Evolutionary conservation across 1,140 invertebrate genomes (phyloP).

Genomic region (Panagrolaimus sp.): DNA sequence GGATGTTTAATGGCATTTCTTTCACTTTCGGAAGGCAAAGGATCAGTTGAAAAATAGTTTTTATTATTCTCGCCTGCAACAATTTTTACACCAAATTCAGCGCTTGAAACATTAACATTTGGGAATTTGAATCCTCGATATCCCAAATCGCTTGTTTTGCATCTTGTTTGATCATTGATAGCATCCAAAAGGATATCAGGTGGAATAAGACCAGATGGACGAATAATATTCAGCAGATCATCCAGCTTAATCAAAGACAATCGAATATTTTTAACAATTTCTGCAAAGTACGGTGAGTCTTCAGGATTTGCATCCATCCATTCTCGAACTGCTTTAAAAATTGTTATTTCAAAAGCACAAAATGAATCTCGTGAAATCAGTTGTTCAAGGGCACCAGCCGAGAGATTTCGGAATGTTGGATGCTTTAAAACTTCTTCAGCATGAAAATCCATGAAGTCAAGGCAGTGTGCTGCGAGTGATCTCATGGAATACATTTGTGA

Average conservation of each 20-base stretch:
- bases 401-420: slow-evolving; percentile 34
- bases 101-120: slow-evolving; percentile 31
- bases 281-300: slow-evolving; percentile 19
- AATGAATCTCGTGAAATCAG: slow-evolving; percentile 87
- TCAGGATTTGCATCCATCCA: slow-evolving; percentile 77
- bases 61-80: slow-evolving; percentile 14
- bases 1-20: slow-evolving; percentile 21
- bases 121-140: slow-evolving; percentile 65
- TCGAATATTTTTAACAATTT: slow-evolving; percentile 63
- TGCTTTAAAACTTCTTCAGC: slow-evolving; percentile 72
- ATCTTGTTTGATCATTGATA: slow-evolving; percentile 75
- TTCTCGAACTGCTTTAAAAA: slow-evolving; percentile 77
- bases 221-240: slow-evolving; percentile 78
- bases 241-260: slow-evolving; percentile 78
- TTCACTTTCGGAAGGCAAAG: slow-evolving; percentile 10
- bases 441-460: slow-evolving; percentile 77
- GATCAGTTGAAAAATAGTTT: slow-evolving; percentile 27
- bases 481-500: slow-evolving; percentile 70
- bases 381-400: slow-evolving; percentile 62
- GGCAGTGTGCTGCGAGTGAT: slow-evolving; percentile 66
- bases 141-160: slow-evolving; percentile 70
- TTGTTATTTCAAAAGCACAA: slow-evolving; percentile 87
- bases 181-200: slow-evolving; percentile 87
- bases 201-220: slow-evolving; percentile 75
- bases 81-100: slow-evolving; percentile 26